Percentiles rank a stretch among this genome's conserved stretches.
Conservation (phyloP, 2,888 invertebrate species). For the Linnaemya vulpina region DNA sequence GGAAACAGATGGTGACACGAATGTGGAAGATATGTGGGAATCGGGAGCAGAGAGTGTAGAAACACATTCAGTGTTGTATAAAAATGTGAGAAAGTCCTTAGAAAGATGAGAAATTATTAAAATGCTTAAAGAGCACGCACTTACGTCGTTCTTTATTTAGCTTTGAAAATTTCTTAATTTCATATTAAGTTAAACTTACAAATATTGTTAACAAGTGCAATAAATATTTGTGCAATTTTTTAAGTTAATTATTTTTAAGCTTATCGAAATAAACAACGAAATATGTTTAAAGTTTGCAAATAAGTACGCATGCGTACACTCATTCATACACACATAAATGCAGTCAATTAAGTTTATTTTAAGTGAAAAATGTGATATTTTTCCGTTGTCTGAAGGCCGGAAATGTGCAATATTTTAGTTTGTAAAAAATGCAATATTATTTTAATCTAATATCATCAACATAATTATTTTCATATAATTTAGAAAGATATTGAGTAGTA, state of each 20-base stretch:
- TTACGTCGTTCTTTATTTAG: too few species aligned
- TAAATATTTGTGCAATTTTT: conserved; percentile 57
- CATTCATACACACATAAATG: not conserved
- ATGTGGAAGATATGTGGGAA: conserved; percentile 92
- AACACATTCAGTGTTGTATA: conserved; percentile 93
- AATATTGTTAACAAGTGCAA: conserved; percentile 53
- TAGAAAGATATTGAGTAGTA: not conserved
- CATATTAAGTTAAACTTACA: not conserved
- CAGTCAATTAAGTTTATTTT: conserved; percentile 72
- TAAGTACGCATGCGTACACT: not conserved
- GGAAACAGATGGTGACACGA: conserved; percentile 87
- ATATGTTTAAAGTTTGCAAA: not conserved
- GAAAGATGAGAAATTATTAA: conserved; percentile 57
- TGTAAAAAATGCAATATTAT: conserved; percentile 65
- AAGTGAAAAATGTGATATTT: conserved; percentile 82
- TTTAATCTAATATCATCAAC: conserved; percentile 19
- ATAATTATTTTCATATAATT: not conserved
- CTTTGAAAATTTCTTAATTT: too few species aligned
- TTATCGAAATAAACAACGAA: not conserved
- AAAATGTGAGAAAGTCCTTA: conserved; percentile 86
- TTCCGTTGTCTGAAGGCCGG: conserved; percentile 82
- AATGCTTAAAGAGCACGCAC: too few species aligned
- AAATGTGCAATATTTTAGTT: conserved; percentile 82
- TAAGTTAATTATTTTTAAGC: conserved; percentile 6
- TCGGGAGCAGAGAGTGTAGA: conserved; percentile 94